A percentile compares a stretch with the other conserved stretches of the same genome.
Evolutionary conservation across 2,888 invertebrate genomes (phyloP).

Genomic region (Apodemia hepburni): DNA sequence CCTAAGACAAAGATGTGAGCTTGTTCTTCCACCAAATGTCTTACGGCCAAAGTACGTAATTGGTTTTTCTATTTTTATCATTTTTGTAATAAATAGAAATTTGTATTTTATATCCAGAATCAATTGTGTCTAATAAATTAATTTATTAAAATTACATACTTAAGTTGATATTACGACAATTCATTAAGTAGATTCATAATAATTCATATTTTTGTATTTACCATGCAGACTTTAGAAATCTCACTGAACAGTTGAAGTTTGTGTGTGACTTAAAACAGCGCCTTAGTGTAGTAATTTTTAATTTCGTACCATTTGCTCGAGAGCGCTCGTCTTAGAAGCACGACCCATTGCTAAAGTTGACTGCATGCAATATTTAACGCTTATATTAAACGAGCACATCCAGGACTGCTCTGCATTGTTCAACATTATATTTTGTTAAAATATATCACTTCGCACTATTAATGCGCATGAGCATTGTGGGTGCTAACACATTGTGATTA

Average conservation of each 20-base stretch:
- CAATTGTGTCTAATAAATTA: slow-evolving; percentile 1
- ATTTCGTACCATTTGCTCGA: slow-evolving; percentile 62
- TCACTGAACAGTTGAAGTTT: slow-evolving; percentile 12
- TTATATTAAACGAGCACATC: slow-evolving; percentile 59
- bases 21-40: slow-evolving; percentile 85
- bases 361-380: slow-evolving; percentile 80
- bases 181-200: slow-evolving; percentile 11
- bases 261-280: slow-evolving; percentile 26
- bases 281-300: slow-evolving; percentile 51
- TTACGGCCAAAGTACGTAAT: slow-evolving; percentile 87
- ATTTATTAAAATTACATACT: not conserved
- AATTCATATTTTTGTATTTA: slow-evolving; percentile 11
- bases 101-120: slow-evolving; percentile 7
- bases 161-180: not conserved
- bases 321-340: slow-evolving; percentile 68
- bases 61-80: not conserved
- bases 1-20: slow-evolving; percentile 94
- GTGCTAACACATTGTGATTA: slow-evolving; percentile 9
- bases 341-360: slow-evolving; percentile 74
- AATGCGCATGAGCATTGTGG: slow-evolving; percentile 48
- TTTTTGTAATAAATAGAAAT: slow-evolving; percentile 8
- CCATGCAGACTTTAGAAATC: slow-evolving; percentile 15
- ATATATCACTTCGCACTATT: slow-evolving; percentile 49
- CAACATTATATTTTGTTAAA: slow-evolving; percentile 50
- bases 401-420: slow-evolving; percentile 59